Percentiles rank a stretch among this genome's conserved stretches.
Evolutionary conservation across 2,113 vertebrate species (phyloP).

Genomic region (Aphyosemion australe): DNA sequence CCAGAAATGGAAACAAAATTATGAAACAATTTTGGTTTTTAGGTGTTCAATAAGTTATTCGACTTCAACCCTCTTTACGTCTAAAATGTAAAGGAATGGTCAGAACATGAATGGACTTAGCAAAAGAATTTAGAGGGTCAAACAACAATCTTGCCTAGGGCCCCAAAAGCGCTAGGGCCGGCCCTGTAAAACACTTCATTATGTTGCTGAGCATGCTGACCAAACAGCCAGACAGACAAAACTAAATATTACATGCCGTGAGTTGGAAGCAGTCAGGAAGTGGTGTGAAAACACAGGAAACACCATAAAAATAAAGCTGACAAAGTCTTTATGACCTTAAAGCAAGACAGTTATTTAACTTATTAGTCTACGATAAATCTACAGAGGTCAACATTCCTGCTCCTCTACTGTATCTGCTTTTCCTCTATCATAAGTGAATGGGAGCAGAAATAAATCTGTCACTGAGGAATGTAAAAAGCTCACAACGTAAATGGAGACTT

Average conservation of each 20-base stretch:
- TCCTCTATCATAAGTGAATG: constrained; percentile 10
- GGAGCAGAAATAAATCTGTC: constrained; percentile 37
- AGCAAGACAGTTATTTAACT: constrained; percentile 16
- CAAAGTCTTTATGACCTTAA: constrained; percentile 16
- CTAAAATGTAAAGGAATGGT: too few species aligned
- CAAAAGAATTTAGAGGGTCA: too few species aligned
- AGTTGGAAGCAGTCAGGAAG: constrained; percentile 16
- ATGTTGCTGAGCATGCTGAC: constrained; percentile 2
- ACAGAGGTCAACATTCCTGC: constrained; percentile 28
- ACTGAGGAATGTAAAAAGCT: constrained; percentile 45
- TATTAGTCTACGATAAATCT: constrained; percentile 20
- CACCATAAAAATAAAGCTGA: constrained; percentile 14
- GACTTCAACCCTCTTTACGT: too few species aligned
- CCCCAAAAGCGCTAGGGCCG: too few species aligned
- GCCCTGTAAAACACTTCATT: too few species aligned
- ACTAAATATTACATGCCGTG: background rate
- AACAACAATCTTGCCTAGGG: too few species aligned
- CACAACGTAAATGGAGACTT: constrained; percentile 4
- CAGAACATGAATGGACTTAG: too few species aligned
- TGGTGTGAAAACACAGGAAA: constrained; percentile 6
- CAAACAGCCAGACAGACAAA: constrained; percentile 5
- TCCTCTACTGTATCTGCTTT: constrained; percentile 30
- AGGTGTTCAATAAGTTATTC: too few species aligned
- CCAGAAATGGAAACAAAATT: too few species aligned
- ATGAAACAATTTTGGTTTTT: too few species aligned